A percentile compares a stretch with the other conserved stretches of the same genome.
These are phyloP conservation scores for Motacilla tschutschensis DNA, from an alignment of 2,113 vertebrate genomes.

Conservation along the genomic window DNA sequence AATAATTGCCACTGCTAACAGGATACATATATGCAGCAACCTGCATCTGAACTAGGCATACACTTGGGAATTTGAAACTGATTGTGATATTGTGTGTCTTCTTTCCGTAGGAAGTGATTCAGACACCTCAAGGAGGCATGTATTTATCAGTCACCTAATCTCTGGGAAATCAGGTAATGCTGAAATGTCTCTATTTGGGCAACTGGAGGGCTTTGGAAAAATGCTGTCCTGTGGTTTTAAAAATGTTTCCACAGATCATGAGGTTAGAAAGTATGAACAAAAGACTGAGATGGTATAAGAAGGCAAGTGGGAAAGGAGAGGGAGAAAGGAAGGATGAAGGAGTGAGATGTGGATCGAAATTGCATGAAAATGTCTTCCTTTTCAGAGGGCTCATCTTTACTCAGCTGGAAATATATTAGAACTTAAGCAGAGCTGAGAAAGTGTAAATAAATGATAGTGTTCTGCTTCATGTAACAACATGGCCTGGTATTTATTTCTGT, in stretches of 20 bases:
- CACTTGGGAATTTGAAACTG: background rate
- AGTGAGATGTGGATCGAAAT: background rate
- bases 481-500: background rate
- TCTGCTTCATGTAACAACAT: background rate
- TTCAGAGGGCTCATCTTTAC: background rate
- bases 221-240: background rate
- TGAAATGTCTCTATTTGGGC: background rate
- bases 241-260: background rate
- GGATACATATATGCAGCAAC: background rate
- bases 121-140: background rate
- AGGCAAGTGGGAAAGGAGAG: background rate
- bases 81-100: background rate
- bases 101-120: constrained; percentile 22
- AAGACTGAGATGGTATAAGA: background rate
- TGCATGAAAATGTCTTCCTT: background rate
- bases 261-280: background rate
- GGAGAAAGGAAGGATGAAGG: background rate
- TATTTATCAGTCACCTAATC: background rate
- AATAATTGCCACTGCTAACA: background rate
- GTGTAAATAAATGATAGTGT: constrained; percentile 2
- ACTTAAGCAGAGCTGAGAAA: background rate
- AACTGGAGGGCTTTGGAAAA: background rate
- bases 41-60: background rate
- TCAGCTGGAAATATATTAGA: background rate
- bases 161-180: background rate